phyloP scores from a whole-genome alignment of 1,140 invertebrate genomes.

The Anagrus nilaparvatae region DNA sequence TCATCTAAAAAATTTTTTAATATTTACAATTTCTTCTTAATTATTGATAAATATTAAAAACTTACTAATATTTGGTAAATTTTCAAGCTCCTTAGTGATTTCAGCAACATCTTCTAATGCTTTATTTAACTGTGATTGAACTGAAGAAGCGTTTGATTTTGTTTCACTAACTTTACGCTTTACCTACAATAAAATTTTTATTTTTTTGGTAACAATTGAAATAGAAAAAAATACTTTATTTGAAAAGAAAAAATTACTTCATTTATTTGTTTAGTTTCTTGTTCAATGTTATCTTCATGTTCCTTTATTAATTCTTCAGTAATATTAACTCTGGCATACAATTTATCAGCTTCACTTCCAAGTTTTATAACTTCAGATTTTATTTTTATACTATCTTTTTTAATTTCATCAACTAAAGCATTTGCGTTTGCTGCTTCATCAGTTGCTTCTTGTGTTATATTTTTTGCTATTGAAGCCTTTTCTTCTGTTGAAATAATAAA shows the following conservation, averaged over 20 bases:
- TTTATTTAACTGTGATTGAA: constrained; percentile 69
- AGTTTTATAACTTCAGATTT: constrained; percentile 62
- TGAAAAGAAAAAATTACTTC: constrained; percentile 55
- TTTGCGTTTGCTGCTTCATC: constrained; percentile 38
- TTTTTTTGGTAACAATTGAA: too few relatives aligned
- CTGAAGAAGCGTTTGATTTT: constrained; percentile 67
- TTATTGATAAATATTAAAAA: too few relatives aligned
- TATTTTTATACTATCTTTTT: constrained; percentile 62
- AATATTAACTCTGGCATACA: constrained; percentile 58
- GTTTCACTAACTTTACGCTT: constrained; percentile 76
- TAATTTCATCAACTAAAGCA: constrained; percentile 60
- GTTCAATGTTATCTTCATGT: constrained; percentile 60
- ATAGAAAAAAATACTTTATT: too few relatives aligned
- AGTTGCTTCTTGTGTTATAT: constrained; percentile 69
- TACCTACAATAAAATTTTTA: constrained; percentile 43
- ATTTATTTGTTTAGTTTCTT: constrained; percentile 61
- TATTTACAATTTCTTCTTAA: too few relatives aligned
- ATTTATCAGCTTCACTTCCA: constrained; percentile 62
- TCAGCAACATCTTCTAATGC: constrained; percentile 67
- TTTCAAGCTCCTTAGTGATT: constrained; percentile 71
- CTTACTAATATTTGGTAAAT: constrained; percentile 62
- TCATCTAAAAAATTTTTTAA: too few relatives aligned
- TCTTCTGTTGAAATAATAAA: too few relatives aligned
- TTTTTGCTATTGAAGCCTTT: too few relatives aligned
- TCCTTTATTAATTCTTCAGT: constrained; percentile 59